Base-by-base conservation (phyloP, 2,797 vertebrate genomes). In the Onychomys leucogaster region DNA sequence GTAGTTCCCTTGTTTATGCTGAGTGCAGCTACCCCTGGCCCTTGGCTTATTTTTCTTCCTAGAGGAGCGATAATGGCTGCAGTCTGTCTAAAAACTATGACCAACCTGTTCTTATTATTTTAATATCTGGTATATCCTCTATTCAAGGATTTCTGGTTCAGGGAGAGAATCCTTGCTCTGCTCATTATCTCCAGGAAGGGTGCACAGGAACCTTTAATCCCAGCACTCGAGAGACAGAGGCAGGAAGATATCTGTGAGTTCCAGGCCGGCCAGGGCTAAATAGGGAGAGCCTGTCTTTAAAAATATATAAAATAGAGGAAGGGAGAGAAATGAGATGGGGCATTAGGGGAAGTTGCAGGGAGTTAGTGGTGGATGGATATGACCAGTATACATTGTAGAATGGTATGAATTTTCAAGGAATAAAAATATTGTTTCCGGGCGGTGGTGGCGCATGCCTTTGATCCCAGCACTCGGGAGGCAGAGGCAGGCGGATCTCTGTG, bases 21-120 rank as follows among this genome's bases (percentile, higher is more conserved):
- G 23, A 71, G 7, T 52, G 3, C 16, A 12, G 57, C 21, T 5
- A 21, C 59, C 14, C 5, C 0, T 52, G 4, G 1, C 0, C 0
- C 19, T 8, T 25, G 17, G 16, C 17, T n/a, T 90, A n/a, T 69
- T 67, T 57, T 69, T 8, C 55, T 11, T 59, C 2, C 25, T 82
- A 82, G 52, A 61, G 16, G 43, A 73, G 46, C 2, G 0, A 5
- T 86, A 46, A 57, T 19, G 46, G 82, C 43, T 71, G 29, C 29
- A 61, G 67, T 57, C 34, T 59, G 25, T 80, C 82, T 65, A 65
- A 65, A 29, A 83, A 84, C 27, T 32, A 63, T 83, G 12, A 27
- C 27, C 27, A 21, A 37, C 5, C 41, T 3, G 57, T 43, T 71
- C n/a, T 71, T 83, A 65, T 10, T 43, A 7, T 85, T 85, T 85